phyloP scores from a whole-genome alignment of 1,140 invertebrate species.

The Mesaphorura yosii region DNA sequence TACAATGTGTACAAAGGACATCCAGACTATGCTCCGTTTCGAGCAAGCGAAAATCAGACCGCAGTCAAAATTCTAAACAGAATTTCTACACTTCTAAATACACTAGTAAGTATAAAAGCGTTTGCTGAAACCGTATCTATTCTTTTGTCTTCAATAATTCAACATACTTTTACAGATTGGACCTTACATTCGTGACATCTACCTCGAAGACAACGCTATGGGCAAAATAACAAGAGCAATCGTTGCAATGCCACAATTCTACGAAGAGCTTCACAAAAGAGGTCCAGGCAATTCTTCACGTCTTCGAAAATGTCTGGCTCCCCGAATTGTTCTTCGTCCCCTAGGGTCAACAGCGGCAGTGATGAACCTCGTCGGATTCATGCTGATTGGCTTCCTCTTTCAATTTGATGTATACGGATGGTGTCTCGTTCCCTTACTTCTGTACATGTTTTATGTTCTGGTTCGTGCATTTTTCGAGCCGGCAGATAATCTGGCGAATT shows the following conservation, averaged over 20 bases:
- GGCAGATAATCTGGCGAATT: not conserved
- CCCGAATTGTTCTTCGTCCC: constrained; percentile 13
- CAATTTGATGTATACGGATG: not conserved
- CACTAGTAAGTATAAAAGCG: not conserved
- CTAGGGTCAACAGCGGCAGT: too few relatives aligned
- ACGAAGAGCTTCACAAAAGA: constrained; percentile 8
- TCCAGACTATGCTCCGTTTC: not conserved
- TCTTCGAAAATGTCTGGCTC: constrained; percentile 17
- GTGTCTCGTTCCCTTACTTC: not conserved
- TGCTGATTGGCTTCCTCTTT: not conserved
- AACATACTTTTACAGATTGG: not conserved
- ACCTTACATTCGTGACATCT: constrained; percentile 4
- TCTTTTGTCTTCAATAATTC: not conserved
- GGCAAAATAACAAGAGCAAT: constrained; percentile 14
- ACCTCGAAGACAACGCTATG: constrained; percentile 7
- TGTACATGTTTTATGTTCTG: not conserved
- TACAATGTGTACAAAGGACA: not conserved
- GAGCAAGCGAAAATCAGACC: not conserved
- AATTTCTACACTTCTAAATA: not conserved
- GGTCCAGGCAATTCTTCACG: not conserved
- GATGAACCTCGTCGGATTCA: not conserved
- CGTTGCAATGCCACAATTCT: constrained; percentile 19
- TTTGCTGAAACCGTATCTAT: not conserved
- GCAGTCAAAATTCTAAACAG: not conserved
- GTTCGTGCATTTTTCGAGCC: not conserved